Conservation (phyloP, 2,888 invertebrate species). For the Notodonta dromedarius region DNA sequence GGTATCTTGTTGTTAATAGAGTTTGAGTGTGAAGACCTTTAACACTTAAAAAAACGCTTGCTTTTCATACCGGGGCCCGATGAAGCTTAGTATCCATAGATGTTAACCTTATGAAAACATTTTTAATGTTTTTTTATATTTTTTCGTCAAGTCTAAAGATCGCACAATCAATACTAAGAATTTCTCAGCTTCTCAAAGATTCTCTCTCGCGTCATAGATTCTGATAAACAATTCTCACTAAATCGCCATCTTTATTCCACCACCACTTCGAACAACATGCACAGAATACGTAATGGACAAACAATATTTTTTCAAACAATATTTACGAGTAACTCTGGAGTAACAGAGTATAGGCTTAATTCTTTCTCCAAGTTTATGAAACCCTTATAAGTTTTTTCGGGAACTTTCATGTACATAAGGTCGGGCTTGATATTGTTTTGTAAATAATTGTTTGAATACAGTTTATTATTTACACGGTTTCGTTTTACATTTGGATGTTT, state of each 20-base stretch:
- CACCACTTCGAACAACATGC: neutral
- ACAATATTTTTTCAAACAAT: conserved; percentile 10
- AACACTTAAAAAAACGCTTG: no score
- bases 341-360: neutral
- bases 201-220: conserved; percentile 3
- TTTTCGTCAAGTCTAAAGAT: no score
- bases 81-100: no score
- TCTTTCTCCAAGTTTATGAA: neutral
- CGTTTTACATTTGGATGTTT: no score
- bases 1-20: no score
- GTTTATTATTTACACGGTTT: no score
- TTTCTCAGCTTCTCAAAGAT: neutral
- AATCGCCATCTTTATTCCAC: conserved; percentile 14
- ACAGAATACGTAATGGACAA: conserved; percentile 16
- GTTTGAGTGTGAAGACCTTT: no score
- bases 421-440: conserved; percentile 39
- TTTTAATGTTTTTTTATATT: no score
- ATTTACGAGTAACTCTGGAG: no score
- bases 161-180: neutral
- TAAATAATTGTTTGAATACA: conserved; percentile 37
- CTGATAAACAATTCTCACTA: conserved; percentile 4
- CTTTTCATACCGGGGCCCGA: no score
- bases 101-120: no score
- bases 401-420: neutral
- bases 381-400: neutral